Conservation (phyloP, 2,113 vertebrate genomes). For the Phylloscopus trochilus region DNA sequence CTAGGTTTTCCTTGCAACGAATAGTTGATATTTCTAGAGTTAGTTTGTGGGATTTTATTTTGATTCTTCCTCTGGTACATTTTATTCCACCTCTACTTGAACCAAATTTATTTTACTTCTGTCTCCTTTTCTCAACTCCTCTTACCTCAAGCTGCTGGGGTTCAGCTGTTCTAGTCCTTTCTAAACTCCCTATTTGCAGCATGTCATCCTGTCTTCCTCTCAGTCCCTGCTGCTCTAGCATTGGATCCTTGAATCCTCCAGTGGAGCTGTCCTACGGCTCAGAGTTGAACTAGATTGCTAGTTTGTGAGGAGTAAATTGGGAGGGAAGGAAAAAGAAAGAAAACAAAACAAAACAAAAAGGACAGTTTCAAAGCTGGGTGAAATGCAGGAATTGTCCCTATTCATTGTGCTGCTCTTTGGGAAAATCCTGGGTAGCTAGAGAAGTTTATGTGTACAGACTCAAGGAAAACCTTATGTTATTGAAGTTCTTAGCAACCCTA, state of each 20-base stretch:
- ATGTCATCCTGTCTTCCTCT: background rate
- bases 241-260: background rate
- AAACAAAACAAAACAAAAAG: background rate
- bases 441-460: background rate
- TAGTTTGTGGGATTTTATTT: background rate
- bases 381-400: background rate
- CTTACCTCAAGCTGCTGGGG: background rate
- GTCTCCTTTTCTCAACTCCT: background rate
- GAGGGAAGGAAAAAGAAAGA: background rate
- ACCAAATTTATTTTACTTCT: background rate
- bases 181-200: background rate
- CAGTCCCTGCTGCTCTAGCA: background rate
- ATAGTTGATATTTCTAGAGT: background rate
- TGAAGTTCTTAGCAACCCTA: conserved; percentile 17
- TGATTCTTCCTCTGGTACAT: background rate
- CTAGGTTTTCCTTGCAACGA: background rate
- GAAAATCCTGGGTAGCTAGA: background rate
- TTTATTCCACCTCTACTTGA: background rate
- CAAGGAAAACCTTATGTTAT: background rate
- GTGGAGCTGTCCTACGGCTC: background rate
- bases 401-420: background rate
- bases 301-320: background rate
- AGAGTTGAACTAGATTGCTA: background rate
- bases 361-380: background rate
- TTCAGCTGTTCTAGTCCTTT: conserved; percentile 12